Evolutionary conservation across 2,113 vertebrate genomes (phyloP).

Genomic region (Bubalus kerabau): DNA sequence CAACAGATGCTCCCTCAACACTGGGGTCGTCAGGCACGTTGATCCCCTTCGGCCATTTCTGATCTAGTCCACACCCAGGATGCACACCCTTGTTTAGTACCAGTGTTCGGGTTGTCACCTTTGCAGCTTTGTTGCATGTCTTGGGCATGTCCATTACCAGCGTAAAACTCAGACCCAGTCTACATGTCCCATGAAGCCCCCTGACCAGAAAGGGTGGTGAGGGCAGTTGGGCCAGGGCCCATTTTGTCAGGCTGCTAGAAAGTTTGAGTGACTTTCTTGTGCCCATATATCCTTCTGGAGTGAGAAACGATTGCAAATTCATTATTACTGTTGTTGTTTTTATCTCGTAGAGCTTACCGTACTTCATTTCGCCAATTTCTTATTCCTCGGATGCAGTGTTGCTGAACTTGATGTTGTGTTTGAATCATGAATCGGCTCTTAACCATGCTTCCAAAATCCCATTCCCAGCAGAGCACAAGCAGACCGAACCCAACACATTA

Average conservation of each 20-base stretch:
- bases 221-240: rapidly evolving
- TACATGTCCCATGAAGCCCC: not conserved
- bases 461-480: not conserved
- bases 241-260: not conserved
- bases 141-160: rapidly evolving
- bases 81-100: rapidly evolving
- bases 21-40: rapidly evolving
- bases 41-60: rapidly evolving
- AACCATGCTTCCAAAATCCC: not conserved
- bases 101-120: not conserved
- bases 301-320: not conserved
- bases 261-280: not conserved
- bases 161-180: not conserved
- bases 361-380: not conserved
- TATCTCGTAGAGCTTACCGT: rapidly evolving
- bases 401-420: not conserved
- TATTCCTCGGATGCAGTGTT: rapidly evolving
- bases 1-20: rapidly evolving
- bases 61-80: not conserved
- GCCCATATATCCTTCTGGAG: not conserved
- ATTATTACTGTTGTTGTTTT: not conserved
- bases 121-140: not conserved
- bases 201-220: not conserved
- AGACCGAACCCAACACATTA: not conserved
- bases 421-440: not conserved